Base-by-base conservation (phyloP, 2,888 invertebrate genomes). In the Taenaris catops region DNA sequence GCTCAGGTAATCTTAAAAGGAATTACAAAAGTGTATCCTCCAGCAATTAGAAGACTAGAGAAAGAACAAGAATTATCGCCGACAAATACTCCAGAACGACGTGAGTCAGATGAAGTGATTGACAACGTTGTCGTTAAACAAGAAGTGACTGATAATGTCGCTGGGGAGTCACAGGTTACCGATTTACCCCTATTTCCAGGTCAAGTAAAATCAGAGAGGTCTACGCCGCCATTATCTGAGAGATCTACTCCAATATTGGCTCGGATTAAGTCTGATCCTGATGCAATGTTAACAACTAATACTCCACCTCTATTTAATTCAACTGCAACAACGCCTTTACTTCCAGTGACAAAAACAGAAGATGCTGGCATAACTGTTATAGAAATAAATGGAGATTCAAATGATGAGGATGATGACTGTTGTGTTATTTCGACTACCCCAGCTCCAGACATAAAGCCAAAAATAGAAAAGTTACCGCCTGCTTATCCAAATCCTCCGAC, bases 381-480 rank as follows among this genome's bases (percentile, higher is more conserved):
- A 38, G 86, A 86, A 61, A 86, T 86, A 27, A 83, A 84, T 48
- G 83, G 86, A 5, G 86, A 86, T 50, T 83, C 83, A 0, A 78
- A 81, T 44, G 84, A 84, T 21, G 84, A 86, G 51, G 86, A 84
- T 24, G 86, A 86, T 39, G 86, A 86, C 48, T 84, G 84, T 38
- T 86, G 86, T 40, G 84, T 86, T 1, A 84, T 86, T 1, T 84
- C 83, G 0, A 69, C 84, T 0, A 84, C 83, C 1, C 84, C 83
- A 1, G 81, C 84, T 1, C 70, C 79, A 1, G 80, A 81, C 36
- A 48, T 79, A 2, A 84, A 84, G 43, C 83, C 84, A 3, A 86
- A 86, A 63, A 56, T 55, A 5, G 86, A 86, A 58, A 63, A 43
- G 14, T 40, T 63, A 0, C 46, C 67, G 25, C 63, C 72, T 17